These are phyloP conservation scores for Balanococcus diminutus DNA, from an alignment of 2,888 invertebrate genomes.

Conservation along the genomic window DNA sequence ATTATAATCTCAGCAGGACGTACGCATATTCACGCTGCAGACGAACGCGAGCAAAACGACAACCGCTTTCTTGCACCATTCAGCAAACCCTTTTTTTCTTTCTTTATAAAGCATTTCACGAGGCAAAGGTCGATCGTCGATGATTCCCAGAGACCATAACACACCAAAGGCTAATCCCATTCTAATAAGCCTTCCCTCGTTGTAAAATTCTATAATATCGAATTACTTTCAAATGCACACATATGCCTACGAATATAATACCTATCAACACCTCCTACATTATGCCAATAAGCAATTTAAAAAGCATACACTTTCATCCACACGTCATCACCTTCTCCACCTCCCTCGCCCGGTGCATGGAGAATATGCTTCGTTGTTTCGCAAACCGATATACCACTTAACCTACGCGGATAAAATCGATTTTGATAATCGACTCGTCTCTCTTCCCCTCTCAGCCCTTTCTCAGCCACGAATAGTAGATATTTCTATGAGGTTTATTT, in stretches of 20 bases:
- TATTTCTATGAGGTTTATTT: background rate
- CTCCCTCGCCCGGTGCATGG: too few species aligned
- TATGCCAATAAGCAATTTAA: constrained; percentile 25
- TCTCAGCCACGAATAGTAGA: background rate
- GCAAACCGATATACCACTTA: constrained; percentile 31
- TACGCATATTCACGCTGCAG: background rate
- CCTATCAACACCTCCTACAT: constrained; percentile 19
- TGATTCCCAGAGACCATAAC: background rate
- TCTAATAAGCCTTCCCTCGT: background rate
- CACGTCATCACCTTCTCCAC: background rate
- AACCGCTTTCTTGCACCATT: background rate
- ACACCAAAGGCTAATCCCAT: background rate
- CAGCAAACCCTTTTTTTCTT: background rate
- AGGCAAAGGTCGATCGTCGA: constrained; percentile 20
- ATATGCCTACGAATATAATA: background rate
- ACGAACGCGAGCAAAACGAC: constrained; percentile 21
- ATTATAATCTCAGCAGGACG: constrained; percentile 36
- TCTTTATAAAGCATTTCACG: background rate
- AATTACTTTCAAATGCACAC: background rate
- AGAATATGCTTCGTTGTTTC: background rate
- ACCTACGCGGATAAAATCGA: constrained; percentile 38
- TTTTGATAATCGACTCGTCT: constrained; percentile 28
- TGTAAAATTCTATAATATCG: background rate
- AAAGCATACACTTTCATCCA: background rate
- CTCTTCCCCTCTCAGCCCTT: background rate